These are phyloP conservation scores for Nephrocerus scutellatus DNA, from an alignment of 2,888 invertebrate species.

Conservation along the genomic window DNA sequence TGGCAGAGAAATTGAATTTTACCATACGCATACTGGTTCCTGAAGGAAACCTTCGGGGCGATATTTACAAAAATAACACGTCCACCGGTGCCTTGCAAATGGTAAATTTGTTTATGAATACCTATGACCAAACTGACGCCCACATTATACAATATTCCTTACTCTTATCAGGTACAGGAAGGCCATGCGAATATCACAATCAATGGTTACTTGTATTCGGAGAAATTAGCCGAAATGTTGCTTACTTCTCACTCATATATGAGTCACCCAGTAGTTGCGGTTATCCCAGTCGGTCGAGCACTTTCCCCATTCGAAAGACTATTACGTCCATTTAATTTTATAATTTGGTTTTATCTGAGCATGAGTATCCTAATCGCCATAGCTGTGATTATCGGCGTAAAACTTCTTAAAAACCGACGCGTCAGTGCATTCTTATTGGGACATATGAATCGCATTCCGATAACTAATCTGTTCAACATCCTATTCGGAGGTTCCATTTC, in stretches of 20 bases:
- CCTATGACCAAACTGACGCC: not conserved
- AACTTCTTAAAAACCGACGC: slow-evolving; percentile 18
- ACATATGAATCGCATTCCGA: slow-evolving; percentile 6
- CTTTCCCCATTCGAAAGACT: slow-evolving; percentile 13
- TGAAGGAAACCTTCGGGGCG: slow-evolving; percentile 25
- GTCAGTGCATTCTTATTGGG: slow-evolving; percentile 18
- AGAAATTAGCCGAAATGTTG: slow-evolving; percentile 1
- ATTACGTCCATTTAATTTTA: slow-evolving; percentile 14
- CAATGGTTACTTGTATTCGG: slow-evolving; percentile 10
- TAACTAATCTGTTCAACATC: slow-evolving; percentile 12
- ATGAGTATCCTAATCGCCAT: slow-evolving; percentile 15
- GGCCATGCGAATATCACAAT: slow-evolving; percentile 17
- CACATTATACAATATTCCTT: slow-evolving; percentile 5
- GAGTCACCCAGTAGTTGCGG: slow-evolving; percentile 8
- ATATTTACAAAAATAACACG: slow-evolving; percentile 32
- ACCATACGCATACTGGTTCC: slow-evolving; percentile 28
- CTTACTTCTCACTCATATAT: slow-evolving; percentile 12
- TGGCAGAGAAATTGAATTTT: slow-evolving; percentile 40
- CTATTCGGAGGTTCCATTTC: slow-evolving; percentile 16
- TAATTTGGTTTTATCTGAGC: slow-evolving; percentile 18
- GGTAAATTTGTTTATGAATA: slow-evolving; percentile 29
- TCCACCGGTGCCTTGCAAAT: slow-evolving; percentile 34
- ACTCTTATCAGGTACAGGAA: slow-evolving; percentile 25
- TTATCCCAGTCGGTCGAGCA: slow-evolving; percentile 14
- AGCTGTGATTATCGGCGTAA: slow-evolving; percentile 11